A percentile compares a stretch with the other conserved stretches of the same genome.
Conservation (phyloP, 2,888 invertebrate genomes). For the Lordiphosa fenestrarum region DNA sequence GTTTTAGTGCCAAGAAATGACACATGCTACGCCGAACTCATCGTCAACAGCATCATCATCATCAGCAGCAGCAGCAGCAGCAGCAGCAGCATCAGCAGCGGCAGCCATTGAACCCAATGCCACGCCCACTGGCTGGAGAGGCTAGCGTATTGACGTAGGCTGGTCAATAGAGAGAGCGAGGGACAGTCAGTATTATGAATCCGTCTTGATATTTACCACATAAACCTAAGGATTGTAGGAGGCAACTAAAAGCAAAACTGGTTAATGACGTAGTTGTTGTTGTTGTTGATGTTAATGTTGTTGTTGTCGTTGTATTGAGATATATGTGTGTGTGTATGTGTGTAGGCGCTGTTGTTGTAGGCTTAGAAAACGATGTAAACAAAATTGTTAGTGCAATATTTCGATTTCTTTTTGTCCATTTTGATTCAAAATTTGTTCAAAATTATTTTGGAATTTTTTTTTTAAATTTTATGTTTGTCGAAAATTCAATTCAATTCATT, state of each 20-base stretch:
- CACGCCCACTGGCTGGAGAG: constrained; percentile 41
- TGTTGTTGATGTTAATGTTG: constrained; percentile 36
- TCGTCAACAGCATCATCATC: constrained; percentile 29
- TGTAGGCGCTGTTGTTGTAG: neutral
- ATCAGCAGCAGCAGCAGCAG: constrained; percentile 25
- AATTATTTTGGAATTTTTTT: neutral
- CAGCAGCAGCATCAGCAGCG: constrained; percentile 25
- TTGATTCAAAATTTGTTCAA: no score
- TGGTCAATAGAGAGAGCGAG: neutral
- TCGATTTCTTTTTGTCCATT: neutral
- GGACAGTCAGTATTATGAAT: constrained; percentile 66
- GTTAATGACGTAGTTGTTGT: constrained; percentile 4
- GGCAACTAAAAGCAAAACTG: constrained; percentile 18
- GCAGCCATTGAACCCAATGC: constrained; percentile 22
- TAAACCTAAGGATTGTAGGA: constrained; percentile 28
- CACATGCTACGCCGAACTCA: constrained; percentile 72
- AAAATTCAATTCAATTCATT: neutral
- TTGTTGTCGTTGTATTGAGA: constrained; percentile 29
- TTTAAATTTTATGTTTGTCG: constrained; percentile 8
- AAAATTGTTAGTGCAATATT: constrained; percentile 53
- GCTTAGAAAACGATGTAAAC: neutral
- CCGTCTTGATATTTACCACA: constrained; percentile 63
- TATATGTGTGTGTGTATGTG: constrained; percentile 12
- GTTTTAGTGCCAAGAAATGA: constrained; percentile 79
- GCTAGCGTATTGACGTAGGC: constrained; percentile 54